Evolutionary conservation across 2,888 invertebrate species (phyloP), one percentile per base, ranked within the genome.

Genomic region (Emmelina monodactyla): DNA sequence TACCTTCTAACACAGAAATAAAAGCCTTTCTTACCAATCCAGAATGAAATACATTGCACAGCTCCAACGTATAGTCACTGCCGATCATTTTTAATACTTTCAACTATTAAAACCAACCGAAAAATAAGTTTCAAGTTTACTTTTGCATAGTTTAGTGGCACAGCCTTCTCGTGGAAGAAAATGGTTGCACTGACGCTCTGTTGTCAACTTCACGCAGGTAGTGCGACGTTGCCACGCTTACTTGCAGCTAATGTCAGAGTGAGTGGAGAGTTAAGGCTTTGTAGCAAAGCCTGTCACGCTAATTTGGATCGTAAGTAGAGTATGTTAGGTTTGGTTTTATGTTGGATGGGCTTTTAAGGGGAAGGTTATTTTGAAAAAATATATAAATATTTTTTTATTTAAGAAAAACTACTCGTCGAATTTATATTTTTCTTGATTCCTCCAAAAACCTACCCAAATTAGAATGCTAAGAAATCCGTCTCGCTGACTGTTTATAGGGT

Each of bases 31-130:
- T 79, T 64, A 92, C 92, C 84, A 91, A 91, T 39, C 92, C 92
- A 19, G 92, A 92, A 64, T 94, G 92, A 56, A 89, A 94, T 37
- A 95, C 91, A 68, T 92, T 93, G 53, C 89, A 88, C 48, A 94
- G 82, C 62, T 95, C 94, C 58, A 95, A 80, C 33, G 91, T 87
- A 68, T 92, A 94, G 57, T 94, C 94, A 58, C 88, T 88, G 34
- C 88, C 86, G 45, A 89, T 87, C 90, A 90, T 91, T 54, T 73
- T 85, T 47, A 39, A 16, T 25, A 14, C 29, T 38, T 45, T 39
- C 25, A 37, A 37, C 32, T 6, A 39, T 41, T 38, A 43, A 46
- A 32, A 28, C 16, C n/a, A 32, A 34, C 32, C 34, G 37, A 46
- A 44, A 42, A 34, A 38, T 33, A 51, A 51, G 13, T 16, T 19